Conservation (phyloP, 1,140 invertebrate genomes). For the Semibalanus balanoides region DNA sequence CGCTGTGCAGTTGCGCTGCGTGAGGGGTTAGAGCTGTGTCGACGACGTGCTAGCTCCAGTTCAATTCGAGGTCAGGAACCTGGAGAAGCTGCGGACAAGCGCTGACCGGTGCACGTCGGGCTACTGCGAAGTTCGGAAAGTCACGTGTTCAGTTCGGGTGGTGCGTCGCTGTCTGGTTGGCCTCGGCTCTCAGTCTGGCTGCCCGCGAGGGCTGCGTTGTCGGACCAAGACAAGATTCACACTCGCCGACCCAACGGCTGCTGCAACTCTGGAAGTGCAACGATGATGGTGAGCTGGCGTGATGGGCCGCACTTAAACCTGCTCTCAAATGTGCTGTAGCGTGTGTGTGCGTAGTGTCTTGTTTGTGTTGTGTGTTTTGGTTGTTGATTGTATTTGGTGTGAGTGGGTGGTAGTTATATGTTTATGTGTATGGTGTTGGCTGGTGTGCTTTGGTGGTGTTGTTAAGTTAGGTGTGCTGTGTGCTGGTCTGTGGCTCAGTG, state of each 20-base stretch:
- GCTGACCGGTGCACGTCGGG: slow-evolving; percentile 68
- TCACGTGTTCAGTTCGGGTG: too few relatives aligned
- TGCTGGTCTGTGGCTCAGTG: too few relatives aligned
- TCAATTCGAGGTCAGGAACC: slow-evolving; percentile 34
- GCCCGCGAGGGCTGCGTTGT: slow-evolving; percentile 53
- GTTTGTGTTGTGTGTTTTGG: too few relatives aligned
- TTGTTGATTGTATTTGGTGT: too few relatives aligned
- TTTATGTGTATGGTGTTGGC: too few relatives aligned
- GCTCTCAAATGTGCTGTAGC: too few relatives aligned
- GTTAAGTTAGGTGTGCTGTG: too few relatives aligned
- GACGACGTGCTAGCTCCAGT: background rate
- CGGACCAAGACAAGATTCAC: slow-evolving; percentile 44
- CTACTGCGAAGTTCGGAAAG: slow-evolving; percentile 68
- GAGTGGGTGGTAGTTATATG: too few relatives aligned
- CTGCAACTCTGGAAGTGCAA: slow-evolving; percentile 40
- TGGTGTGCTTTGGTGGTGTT: too few relatives aligned
- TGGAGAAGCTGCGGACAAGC: slow-evolving; percentile 48
- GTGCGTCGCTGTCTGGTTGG: too few relatives aligned
- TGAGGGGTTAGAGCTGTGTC: background rate
- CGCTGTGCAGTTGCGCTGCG: slow-evolving; percentile 37
- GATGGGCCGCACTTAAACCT: too few relatives aligned
- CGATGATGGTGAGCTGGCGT: background rate
- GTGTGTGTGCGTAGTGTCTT: too few relatives aligned
- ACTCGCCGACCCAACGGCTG: slow-evolving; percentile 42
- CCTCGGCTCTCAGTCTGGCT: slow-evolving; percentile 57